A percentile compares a stretch with the other conserved stretches of the same genome.
Conservation (phyloP, 2,113 vertebrate species). For the Ammodytes dubius region DNA sequence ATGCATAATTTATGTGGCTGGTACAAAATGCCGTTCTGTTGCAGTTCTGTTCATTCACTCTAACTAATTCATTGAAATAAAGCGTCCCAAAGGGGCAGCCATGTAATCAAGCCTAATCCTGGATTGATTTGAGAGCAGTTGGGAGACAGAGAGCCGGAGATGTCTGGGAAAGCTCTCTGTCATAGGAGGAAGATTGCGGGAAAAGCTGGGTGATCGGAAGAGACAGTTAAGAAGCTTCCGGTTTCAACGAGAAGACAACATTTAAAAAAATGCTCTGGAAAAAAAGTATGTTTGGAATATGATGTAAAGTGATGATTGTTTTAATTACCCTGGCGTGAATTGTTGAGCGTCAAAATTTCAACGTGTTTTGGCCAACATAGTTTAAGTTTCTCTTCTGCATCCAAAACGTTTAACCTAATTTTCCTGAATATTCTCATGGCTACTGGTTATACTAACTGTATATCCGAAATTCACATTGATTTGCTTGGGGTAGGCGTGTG, state of each 20-base stretch:
- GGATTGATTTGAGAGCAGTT: conserved; percentile 74
- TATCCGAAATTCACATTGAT: conserved; percentile 34
- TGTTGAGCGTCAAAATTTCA: neutral
- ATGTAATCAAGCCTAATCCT: conserved; percentile 80
- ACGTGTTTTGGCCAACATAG: neutral
- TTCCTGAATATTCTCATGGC: conserved; percentile 9
- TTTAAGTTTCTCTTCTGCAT: neutral
- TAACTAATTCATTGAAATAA: conserved; percentile 86
- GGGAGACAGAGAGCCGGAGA: conserved; percentile 59
- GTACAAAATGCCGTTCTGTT: conserved; percentile 85
- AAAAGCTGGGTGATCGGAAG: conserved; percentile 39
- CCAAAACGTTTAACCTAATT: neutral
- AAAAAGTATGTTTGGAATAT: neutral
- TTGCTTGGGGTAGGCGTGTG: conserved; percentile 39
- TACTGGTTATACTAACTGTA: conserved; percentile 40
- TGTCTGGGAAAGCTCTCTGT: conserved; percentile 64
- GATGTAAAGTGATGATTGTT: neutral
- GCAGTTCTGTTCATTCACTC: conserved; percentile 83
- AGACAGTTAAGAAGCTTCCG: conserved; percentile 36
- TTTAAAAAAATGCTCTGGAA: neutral
- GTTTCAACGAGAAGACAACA: conserved; percentile 41
- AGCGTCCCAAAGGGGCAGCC: conserved; percentile 74
- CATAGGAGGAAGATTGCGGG: conserved; percentile 46
- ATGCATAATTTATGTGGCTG: conserved; percentile 87
- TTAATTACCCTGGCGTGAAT: neutral